phyloP scores from a whole-genome alignment of 2,797 vertebrate genomes.

The Glossophaga mutica region DNA sequence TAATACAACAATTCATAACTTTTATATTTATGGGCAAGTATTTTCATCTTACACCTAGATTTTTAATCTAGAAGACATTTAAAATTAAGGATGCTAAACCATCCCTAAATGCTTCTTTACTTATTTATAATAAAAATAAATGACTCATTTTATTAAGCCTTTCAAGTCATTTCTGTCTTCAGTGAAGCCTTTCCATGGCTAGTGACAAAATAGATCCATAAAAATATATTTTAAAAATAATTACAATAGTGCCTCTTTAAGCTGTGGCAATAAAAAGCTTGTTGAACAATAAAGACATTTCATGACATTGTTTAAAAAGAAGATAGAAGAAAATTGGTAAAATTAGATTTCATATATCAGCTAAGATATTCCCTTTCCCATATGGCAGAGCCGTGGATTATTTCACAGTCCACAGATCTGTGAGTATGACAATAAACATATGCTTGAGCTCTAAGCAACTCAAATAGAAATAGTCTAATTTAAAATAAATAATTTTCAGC shows the following conservation, averaged over 20 bases:
- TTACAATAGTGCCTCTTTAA: background rate
- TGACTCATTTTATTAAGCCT: background rate
- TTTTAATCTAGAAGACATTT: background rate
- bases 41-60: background rate
- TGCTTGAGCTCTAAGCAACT: constrained; percentile 55
- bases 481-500: constrained; percentile 56
- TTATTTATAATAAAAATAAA: background rate
- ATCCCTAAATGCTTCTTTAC: background rate
- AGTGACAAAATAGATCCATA: background rate
- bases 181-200: background rate
- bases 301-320: background rate
- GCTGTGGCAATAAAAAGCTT: background rate
- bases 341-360: constrained; percentile 44
- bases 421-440: constrained; percentile 55
- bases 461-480: constrained; percentile 56
- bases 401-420: constrained; percentile 59
- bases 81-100: background rate
- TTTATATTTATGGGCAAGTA: background rate
- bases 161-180: background rate
- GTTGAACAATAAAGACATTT: background rate
- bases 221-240: background rate
- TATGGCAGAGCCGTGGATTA: constrained; percentile 29
- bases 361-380: constrained; percentile 33
- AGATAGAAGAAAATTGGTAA: background rate
- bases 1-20: background rate